Evolutionary conservation across 2,797 vertebrate genomes (phyloP).

Genomic region (Rhinella marina): DNA sequence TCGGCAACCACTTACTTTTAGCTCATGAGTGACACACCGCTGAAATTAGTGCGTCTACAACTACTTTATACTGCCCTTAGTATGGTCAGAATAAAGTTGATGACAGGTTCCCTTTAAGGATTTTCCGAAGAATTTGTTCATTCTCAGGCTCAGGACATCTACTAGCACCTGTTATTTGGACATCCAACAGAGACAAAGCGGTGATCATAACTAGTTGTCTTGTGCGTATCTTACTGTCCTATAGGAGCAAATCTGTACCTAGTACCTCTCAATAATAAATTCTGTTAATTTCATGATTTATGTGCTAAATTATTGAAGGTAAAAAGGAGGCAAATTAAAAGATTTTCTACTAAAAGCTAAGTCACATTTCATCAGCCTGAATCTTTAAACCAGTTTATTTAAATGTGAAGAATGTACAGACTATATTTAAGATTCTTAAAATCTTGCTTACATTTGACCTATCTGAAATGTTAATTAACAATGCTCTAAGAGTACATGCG

Average conservation of each 20-base stretch:
- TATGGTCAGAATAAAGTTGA: too few species aligned
- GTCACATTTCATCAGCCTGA: conserved; percentile 39
- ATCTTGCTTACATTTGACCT: not conserved
- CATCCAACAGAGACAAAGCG: too few species aligned
- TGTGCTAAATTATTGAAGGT: conserved; percentile 28
- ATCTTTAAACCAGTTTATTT: conserved; percentile 39
- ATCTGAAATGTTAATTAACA: conserved; percentile 12
- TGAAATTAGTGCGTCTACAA: too few species aligned
- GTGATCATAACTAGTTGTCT: too few species aligned
- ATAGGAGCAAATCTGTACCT: not conserved
- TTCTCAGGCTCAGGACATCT: too few species aligned
- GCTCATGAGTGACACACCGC: too few species aligned
- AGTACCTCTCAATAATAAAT: not conserved
- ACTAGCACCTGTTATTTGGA: too few species aligned
- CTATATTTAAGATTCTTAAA: conserved; percentile 23
- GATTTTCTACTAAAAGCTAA: conserved; percentile 38
- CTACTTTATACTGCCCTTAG: too few species aligned
- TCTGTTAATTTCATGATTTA: conserved; percentile 23
- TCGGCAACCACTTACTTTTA: too few species aligned
- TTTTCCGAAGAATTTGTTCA: too few species aligned
- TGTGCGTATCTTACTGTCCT: too few species aligned
- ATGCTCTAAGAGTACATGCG: not conserved
- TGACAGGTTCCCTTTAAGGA: too few species aligned
- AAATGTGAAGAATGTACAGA: conserved; percentile 2
- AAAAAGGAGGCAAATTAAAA: conserved; percentile 47